Evolutionary conservation across 2,797 vertebrate genomes (phyloP).

Genomic region (Ctenopoma multispine): DNA sequence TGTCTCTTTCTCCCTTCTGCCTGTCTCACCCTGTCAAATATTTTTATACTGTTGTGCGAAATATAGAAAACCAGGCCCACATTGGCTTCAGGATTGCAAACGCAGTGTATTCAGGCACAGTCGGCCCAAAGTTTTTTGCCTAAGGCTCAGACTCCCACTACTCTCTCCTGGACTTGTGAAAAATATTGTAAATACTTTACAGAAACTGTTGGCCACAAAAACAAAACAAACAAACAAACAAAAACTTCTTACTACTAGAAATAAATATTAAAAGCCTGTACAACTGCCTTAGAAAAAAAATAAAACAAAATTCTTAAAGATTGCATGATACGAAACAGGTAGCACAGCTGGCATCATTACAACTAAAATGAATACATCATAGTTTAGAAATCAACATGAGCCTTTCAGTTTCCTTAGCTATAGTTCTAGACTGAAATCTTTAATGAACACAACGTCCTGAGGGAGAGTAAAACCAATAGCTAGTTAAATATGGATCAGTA

Average conservation of each 20-base stretch:
- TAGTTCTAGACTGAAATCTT: slow-evolving; percentile 22
- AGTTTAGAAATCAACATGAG: neutral
- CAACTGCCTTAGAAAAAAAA: neutral
- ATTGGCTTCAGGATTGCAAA: slow-evolving; percentile 17
- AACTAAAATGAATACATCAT: slow-evolving; percentile 10
- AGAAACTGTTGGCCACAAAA: neutral
- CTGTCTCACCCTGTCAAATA: slow-evolving; percentile 28
- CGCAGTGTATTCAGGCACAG: slow-evolving; percentile 22
- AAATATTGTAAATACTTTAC: slow-evolving; percentile 14
- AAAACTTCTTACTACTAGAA: neutral
- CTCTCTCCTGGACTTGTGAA: slow-evolving; percentile 2
- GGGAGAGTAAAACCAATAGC: slow-evolving; percentile 70
- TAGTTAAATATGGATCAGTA: slow-evolving; percentile 76
- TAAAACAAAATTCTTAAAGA: too few species aligned
- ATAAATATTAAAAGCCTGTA: neutral
- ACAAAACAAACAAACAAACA: neutral
- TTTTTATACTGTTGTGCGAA: slow-evolving; percentile 25
- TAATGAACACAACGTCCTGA: slow-evolving; percentile 53
- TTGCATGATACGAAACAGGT: neutral
- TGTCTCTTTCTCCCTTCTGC: slow-evolving; percentile 8
- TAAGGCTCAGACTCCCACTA: slow-evolving; percentile 31
- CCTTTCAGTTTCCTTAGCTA: slow-evolving; percentile 19
- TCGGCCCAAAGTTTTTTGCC: slow-evolving; percentile 22
- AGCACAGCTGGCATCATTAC: neutral
- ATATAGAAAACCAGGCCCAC: slow-evolving; percentile 39